Evolutionary conservation across 1,140 invertebrate genomes (phyloP).

Genomic region (Augochlora pura): DNA sequence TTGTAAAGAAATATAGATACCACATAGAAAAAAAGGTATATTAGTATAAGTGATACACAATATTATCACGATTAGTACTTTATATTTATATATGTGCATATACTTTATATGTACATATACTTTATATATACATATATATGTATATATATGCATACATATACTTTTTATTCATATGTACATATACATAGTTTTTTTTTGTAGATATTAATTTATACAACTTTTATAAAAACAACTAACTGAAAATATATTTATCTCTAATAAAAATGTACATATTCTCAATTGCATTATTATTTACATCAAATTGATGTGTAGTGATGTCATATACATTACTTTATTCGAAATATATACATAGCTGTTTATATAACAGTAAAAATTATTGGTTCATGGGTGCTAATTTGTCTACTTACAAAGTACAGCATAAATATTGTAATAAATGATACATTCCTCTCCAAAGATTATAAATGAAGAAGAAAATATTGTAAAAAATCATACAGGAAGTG

Average conservation of each 20-base stretch:
- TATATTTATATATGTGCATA: neutral
- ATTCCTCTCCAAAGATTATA: constrained; percentile 8
- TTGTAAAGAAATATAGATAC: constrained; percentile 44
- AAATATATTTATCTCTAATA: neutral
- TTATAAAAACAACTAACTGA: neutral
- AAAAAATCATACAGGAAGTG: constrained; percentile 12
- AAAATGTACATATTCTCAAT: neutral
- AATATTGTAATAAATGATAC: constrained; percentile 2
- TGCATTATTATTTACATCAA: neutral
- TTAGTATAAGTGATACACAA: constrained; percentile 19
- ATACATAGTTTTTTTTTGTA: neutral
- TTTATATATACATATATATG: no score
- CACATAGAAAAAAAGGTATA: constrained; percentile 29
- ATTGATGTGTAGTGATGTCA: neutral
- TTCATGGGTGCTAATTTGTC: neutral
- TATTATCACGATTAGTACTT: constrained; percentile 14
- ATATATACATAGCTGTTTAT: constrained; percentile 28
- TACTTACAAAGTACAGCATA: constrained; percentile 36
- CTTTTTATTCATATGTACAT: no score
- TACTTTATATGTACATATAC: neutral
- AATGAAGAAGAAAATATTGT: constrained; percentile 16
- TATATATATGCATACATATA: no score
- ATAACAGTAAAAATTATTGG: constrained; percentile 37
- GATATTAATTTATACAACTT: constrained; percentile 1
- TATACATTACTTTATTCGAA: constrained; percentile 21